Conservation (phyloP, 2,113 vertebrate genomes). For the Prinia subflava region DNA sequence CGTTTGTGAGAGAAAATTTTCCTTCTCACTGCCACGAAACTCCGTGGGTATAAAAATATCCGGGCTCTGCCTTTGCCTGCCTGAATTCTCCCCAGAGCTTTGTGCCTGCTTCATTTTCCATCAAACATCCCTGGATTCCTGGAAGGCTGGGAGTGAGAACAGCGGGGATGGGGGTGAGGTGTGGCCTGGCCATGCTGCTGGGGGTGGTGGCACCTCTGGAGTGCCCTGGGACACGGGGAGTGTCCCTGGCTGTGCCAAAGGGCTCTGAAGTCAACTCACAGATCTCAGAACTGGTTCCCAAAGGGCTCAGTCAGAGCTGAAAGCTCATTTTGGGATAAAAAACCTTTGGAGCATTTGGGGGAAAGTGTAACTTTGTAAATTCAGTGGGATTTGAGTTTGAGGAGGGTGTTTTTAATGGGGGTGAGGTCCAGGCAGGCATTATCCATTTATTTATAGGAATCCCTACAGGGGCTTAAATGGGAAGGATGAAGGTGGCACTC, state of each 20-base stretch:
- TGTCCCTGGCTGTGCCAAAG: neutral
- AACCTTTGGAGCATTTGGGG: neutral
- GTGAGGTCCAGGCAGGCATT: neutral
- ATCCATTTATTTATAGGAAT: neutral
- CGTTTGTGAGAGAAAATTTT: neutral
- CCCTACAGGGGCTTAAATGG: neutral
- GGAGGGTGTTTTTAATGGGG: neutral
- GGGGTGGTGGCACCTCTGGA: neutral
- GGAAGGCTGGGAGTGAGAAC: neutral
- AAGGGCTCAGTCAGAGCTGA: neutral
- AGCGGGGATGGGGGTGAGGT: neutral
- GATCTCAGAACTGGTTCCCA: neutral
- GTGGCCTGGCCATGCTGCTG: neutral
- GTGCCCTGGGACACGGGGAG: neutral
- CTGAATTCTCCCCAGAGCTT: neutral
- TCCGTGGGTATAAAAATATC: neutral
- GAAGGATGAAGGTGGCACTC: neutral
- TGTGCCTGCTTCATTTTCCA: neutral
- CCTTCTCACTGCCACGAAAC: neutral
- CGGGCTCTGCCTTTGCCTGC: neutral
- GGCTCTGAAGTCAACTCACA: rapidly evolving
- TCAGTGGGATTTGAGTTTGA: neutral
- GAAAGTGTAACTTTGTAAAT: neutral
- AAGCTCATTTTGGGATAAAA: neutral
- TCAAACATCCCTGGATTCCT: neutral